Conservation (phyloP, 2,797 vertebrate genomes). For the Urosaurus nigricauda region DNA sequence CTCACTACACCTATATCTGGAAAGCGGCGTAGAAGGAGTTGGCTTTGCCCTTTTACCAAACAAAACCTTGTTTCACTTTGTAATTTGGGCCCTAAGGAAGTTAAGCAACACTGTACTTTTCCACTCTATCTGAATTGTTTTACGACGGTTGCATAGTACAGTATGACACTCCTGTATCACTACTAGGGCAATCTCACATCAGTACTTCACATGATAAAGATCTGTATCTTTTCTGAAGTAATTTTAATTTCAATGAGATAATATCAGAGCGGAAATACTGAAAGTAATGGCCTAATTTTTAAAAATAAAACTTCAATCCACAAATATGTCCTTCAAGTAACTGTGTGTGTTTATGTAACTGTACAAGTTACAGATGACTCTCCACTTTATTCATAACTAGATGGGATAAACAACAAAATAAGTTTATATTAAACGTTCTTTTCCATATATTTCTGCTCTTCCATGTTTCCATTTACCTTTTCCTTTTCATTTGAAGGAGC, state of each 20-base stretch:
- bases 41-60: not conserved
- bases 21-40: not conserved
- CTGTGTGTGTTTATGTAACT: not conserved
- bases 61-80: not conserved
- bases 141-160: not conserved
- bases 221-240: not conserved
- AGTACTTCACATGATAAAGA: not conserved
- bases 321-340: not conserved
- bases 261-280: not conserved
- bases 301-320: not conserved
- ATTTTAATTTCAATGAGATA: not conserved
- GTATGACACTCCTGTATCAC: not conserved
- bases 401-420: conserved; percentile 15
- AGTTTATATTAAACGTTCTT: not conserved
- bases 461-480: conserved; percentile 66
- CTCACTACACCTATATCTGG: not conserved
- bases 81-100: not conserved
- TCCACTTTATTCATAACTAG: not conserved
- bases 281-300: not conserved
- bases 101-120: not conserved
- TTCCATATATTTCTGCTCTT: not conserved
- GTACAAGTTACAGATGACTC: conserved; percentile 20
- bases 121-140: not conserved
- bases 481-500: conserved; percentile 61
- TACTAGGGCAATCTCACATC: not conserved